Conservation (phyloP, 2,888 invertebrate genomes). For the Digitonthophagus gazella region DNA sequence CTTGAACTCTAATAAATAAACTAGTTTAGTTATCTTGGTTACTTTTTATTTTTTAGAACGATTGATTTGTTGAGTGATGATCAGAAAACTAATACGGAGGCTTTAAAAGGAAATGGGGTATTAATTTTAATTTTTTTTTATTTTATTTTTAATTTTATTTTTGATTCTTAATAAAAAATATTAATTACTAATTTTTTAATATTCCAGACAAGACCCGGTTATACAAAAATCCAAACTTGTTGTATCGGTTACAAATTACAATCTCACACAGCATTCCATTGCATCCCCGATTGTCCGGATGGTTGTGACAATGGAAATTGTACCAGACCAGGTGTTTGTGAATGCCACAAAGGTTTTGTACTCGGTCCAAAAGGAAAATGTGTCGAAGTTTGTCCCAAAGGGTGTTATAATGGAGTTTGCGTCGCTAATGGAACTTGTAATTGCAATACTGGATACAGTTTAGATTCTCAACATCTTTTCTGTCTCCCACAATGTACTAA, state of each 20-base stretch:
- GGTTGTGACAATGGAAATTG: conserved; percentile 71
- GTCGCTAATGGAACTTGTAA: conserved; percentile 60
- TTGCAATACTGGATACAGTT: conserved; percentile 60
- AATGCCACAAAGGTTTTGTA: conserved; percentile 61
- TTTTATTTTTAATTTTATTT: background rate
- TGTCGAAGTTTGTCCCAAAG: conserved; percentile 66
- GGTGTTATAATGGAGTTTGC: conserved; percentile 67
- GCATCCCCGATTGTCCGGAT: conserved; percentile 63
- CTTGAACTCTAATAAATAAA: conserved; percentile 12
- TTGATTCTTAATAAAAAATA: background rate
- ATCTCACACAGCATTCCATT: conserved; percentile 56
- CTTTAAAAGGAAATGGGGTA: conserved; percentile 60
- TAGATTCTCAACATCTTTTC: conserved; percentile 58
- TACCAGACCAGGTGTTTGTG: conserved; percentile 63
- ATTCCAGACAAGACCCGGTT: conserved; percentile 58
- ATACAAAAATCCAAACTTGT: conserved; percentile 67
- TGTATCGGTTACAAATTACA: conserved; percentile 70
- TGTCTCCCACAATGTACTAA: conserved; percentile 61
- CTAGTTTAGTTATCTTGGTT: too few species aligned
- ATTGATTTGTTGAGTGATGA: conserved; percentile 54
- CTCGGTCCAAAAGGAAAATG: conserved; percentile 56
- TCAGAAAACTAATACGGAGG: conserved; percentile 44
- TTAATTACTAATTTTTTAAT: conserved; percentile 16
- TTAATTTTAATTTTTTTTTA: conserved; percentile 38
- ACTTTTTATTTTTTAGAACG: conserved; percentile 51